A percentile compares a stretch with the other conserved stretches of the same genome.
These are phyloP conservation scores for Acleris holmiana DNA, from an alignment of 2,888 invertebrate genomes.

Conservation along the genomic window DNA sequence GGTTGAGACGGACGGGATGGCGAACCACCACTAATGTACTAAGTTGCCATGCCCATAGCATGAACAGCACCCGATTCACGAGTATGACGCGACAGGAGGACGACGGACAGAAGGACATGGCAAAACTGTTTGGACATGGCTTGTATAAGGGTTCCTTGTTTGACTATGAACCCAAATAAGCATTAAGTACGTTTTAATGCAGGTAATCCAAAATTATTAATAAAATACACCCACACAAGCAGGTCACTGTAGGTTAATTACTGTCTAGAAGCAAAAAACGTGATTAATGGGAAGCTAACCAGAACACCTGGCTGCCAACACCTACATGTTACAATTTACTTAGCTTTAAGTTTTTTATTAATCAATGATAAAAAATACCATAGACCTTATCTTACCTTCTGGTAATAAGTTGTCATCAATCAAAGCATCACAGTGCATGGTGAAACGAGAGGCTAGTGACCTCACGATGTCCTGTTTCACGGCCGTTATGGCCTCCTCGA, in stretches of 20 bases:
- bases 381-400: conserved; percentile 80
- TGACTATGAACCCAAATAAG: background rate
- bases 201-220: background rate
- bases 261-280: conserved; percentile 4
- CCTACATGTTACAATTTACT: conserved; percentile 13
- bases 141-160: no score
- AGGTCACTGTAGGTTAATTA: conserved; percentile 14
- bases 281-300: conserved; percentile 9
- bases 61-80: no score
- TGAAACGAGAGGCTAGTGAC: conserved; percentile 92
- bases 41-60: no score
- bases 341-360: conserved; percentile 13
- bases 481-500: conserved; percentile 88
- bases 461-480: conserved; percentile 93
- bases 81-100: no score
- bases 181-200: background rate
- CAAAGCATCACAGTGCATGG: conserved; percentile 96
- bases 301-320: conserved; percentile 6
- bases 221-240: background rate
- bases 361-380: conserved; percentile 18
- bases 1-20: no score
- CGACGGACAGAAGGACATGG: no score
- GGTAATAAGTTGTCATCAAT: conserved; percentile 91
- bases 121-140: no score
- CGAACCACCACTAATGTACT: no score